A percentile compares a stretch with the other conserved stretches of the same genome.
These are phyloP conservation scores for Drosophila pseudotakahashii DNA, from an alignment of 2,888 invertebrate species.

Conservation along the genomic window DNA sequence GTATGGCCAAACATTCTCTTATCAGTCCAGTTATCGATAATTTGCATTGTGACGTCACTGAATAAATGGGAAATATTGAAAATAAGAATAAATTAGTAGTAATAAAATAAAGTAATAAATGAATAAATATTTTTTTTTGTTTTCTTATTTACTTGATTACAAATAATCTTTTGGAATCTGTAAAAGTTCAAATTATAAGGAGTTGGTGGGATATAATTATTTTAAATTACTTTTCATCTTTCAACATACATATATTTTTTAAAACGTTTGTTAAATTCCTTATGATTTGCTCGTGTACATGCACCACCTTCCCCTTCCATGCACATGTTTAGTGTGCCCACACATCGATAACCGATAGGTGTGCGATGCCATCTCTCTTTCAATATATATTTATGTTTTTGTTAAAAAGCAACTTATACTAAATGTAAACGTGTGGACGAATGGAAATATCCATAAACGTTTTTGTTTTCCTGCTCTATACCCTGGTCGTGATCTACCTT, in stretches of 20 bases:
- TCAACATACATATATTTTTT: no score
- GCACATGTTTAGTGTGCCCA: background rate
- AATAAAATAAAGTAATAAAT: no score
- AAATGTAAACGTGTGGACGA: conserved; percentile 1
- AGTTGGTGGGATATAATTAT: no score
- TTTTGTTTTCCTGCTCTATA: conserved; percentile 66
- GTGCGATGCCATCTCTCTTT: conserved; percentile 10
- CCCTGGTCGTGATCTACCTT: conserved; percentile 63
- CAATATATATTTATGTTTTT: background rate
- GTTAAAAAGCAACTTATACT: background rate
- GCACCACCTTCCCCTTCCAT: background rate
- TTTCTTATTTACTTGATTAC: no score
- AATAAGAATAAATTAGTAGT: no score
- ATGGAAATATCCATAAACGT: conserved; percentile 68
- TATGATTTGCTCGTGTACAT: background rate
- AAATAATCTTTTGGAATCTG: no score
- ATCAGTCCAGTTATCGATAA: background rate
- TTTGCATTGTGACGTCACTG: background rate
- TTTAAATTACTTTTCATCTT: no score
- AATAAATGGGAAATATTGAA: background rate
- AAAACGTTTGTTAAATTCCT: no score
- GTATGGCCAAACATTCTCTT: conserved; percentile 4
- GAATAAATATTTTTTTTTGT: no score
- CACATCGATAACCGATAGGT: conserved; percentile 1
- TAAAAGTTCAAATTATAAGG: no score